phyloP scores from a whole-genome alignment of 1,140 invertebrate species.

The Saccostrea echinata region DNA sequence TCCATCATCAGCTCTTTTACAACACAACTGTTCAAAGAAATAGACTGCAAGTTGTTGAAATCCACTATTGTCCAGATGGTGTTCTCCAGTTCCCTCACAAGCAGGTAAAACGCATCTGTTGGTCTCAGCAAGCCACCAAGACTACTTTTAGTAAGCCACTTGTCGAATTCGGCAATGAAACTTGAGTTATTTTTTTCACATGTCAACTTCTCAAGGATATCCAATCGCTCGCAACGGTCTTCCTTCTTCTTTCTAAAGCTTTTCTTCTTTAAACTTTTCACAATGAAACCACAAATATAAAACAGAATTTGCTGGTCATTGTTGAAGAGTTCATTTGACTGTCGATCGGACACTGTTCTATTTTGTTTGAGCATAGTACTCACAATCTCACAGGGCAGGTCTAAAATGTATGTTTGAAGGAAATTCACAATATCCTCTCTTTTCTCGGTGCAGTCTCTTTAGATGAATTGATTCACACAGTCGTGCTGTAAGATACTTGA shows the following conservation, averaged over 20 bases:
- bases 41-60: not conserved
- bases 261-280: not conserved
- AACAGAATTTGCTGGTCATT: constrained; percentile 39
- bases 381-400: not conserved
- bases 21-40: not conserved
- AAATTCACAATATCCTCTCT: constrained; percentile 13
- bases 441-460: not conserved
- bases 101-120: constrained; percentile 29
- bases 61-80: not conserved
- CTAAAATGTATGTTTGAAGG: not conserved
- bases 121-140: constrained; percentile 25
- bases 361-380: not conserved
- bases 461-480: not conserved
- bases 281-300: constrained; percentile 36
- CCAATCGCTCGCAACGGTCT: too few relatives aligned
- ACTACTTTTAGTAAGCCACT: constrained; percentile 24
- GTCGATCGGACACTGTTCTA: not conserved
- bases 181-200: not conserved
- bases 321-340: not conserved
- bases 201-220: not conserved
- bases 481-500: not conserved
- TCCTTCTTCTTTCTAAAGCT: not conserved
- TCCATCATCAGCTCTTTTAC: not conserved
- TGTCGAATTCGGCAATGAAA: constrained; percentile 28
- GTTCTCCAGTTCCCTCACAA: constrained; percentile 38